These are phyloP conservation scores for Pteromalus puparum DNA, from an alignment of 1,140 invertebrate species.

Conservation along the genomic window DNA sequence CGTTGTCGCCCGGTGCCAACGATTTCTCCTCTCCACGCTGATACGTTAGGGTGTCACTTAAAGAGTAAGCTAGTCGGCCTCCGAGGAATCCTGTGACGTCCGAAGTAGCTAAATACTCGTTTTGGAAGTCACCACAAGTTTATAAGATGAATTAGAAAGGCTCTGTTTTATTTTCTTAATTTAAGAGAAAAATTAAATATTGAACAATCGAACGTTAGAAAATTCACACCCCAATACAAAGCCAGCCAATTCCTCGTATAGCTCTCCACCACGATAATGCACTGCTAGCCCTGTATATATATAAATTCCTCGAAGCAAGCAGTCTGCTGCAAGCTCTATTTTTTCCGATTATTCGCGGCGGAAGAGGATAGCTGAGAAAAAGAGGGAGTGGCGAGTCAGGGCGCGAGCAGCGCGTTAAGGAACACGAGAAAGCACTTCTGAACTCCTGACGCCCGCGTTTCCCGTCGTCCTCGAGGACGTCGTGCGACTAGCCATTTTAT, in stretches of 20 bases:
- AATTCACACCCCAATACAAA: not conserved
- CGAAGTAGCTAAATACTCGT: not conserved
- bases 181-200: too few relatives aligned
- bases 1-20: not conserved
- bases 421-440: slow-evolving; percentile 76
- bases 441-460: slow-evolving; percentile 65
- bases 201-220: not conserved
- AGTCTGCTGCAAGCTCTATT: slow-evolving; percentile 53
- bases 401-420: slow-evolving; percentile 67
- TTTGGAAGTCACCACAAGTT: not conserved
- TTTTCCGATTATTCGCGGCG: slow-evolving; percentile 63
- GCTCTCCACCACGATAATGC: not conserved
- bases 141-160: too few relatives aligned
- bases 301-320: too few relatives aligned
- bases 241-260: not conserved
- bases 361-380: slow-evolving; percentile 57
- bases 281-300: not conserved
- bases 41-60: slow-evolving; percentile 64
- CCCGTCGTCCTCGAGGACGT: slow-evolving; percentile 35
- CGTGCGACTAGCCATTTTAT: slow-evolving; percentile 45
- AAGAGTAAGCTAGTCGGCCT: slow-evolving; percentile 19
- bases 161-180: too few relatives aligned
- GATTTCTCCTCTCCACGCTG: not conserved
- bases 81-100: slow-evolving; percentile 31
- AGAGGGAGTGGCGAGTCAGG: slow-evolving; percentile 53